Evolutionary conservation across 64 coral and sea anemone genomes (phyloP), one percentile per base, ranked within the genome.

Genomic region (Stylophora pistillata): DNA sequence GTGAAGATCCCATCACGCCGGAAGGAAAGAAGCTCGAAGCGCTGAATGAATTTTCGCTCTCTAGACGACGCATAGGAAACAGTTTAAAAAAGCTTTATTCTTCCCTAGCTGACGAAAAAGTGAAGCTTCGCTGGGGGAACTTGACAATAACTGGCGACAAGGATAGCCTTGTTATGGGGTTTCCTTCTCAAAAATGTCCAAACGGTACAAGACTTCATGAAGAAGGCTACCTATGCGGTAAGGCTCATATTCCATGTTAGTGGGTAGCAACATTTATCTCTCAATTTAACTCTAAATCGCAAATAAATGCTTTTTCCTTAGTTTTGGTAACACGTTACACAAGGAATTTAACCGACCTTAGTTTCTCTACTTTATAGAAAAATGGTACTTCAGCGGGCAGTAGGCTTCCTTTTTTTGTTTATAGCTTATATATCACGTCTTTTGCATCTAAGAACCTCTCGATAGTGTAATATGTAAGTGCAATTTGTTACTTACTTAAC

Each of bases 211-310:
- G 15, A 15, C 54, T 21, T 29, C 77, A 79, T 58, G 12, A 79
- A 58, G 58, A 79, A 59, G 77, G 77, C 17, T 79, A 30, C 58
- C 77, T 79, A 9, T 79, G 77, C 30, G 77, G 77, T 79, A 59
- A 79, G 77, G 57, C 13, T 16, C 27, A 26, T 20, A 3, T n/a
- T n/a, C 23, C 61, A 21, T 16, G 23, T 21, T 1, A 17, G 5
- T 20, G 37, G 7, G 37, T 47, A 47, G 37, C 7, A 47, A 47
- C 37, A 47, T 47, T n/a, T 47, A 47, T 47, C 37, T 47, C 37
- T 47, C 37, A 47, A 47, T 47, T 47, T 47, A 47, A 1, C 3
- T 47, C 37, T 4, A 47, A 47, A 47, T 47, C 37, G 37, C 7
- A 7, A 47, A 47, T 47, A 7, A 47, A 47, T 47, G 37, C 7